phyloP scores from a whole-genome alignment of 2,888 invertebrate genomes.

The Xylota segnis region DNA sequence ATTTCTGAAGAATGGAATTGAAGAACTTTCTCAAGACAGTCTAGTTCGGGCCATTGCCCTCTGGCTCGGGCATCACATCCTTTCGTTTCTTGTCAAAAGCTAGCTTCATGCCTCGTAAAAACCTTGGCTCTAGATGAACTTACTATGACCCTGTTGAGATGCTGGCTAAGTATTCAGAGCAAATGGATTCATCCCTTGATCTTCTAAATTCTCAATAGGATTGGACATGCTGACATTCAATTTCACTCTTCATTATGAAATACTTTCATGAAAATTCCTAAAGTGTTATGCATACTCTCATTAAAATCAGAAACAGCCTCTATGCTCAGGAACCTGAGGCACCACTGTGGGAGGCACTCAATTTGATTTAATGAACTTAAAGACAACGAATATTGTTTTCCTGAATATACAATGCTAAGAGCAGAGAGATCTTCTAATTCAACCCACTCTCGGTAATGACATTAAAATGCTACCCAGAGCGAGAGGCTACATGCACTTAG shows the following conservation, averaged over 20 bases:
- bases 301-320: not conserved
- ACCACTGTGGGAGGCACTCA: not conserved
- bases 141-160: no score
- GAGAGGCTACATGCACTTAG: conserved; percentile 43
- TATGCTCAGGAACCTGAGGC: not conserved
- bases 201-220: no score
- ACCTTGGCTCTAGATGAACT: no score
- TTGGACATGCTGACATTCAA: no score
- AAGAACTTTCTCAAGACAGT: no score
- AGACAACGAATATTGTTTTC: conserved; percentile 10
- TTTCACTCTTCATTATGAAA: not conserved
- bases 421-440: conserved; percentile 11
- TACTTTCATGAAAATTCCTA: not conserved
- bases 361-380: conserved; percentile 30
- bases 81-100: no score
- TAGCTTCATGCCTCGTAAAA: no score
- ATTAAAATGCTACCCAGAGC: conserved; percentile 26
- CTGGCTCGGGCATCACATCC: no score
- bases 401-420: not conserved
- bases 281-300: not conserved
- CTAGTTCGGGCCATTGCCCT: no score
- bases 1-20: no score
- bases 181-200: no score
- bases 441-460: conserved; percentile 36
- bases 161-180: no score